Evolutionary conservation across 2,113 vertebrate species (phyloP), one percentile per base, ranked within the genome.

Genomic region (Morone saxatilis): DNA sequence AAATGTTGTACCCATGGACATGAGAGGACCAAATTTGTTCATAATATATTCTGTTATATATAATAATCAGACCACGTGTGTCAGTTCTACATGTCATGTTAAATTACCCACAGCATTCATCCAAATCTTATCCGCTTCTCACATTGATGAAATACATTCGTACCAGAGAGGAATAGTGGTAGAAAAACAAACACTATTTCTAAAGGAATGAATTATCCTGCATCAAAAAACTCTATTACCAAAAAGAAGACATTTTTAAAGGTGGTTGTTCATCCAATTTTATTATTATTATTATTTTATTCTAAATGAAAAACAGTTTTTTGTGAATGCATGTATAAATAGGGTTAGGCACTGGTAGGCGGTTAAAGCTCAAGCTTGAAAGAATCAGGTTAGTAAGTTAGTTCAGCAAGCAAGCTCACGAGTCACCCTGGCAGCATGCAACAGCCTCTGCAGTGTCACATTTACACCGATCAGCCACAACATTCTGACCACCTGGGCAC

Each of bases 401-500:
- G 16, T 45, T 60, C 16, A 65, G 25, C 40, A 41, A 38, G 71
- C 40, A 25, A 53, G 81, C 50, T 65, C 43, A 59, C 48, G 17
- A 4, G 41, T 57, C 65, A 56, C 7, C 20, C 16, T 63, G 13
- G 14, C 45, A 48, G 48, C 78, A 60, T 76, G 68, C 74, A 76
- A 17, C 56, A 63, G 57, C 48, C 67, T 38, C 9, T 8, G 40
- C 31, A 67, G 50, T 6, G 50, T 2, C 22, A 51, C 38, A 68
- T 47, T 38, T 20, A 60, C 12, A 31, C 31, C 31, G 31, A 31
- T 31, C 31, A 31, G 31, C 31, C 31, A 31, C 31, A 31, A 31
- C 31, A 31, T 31, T 31, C 2, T 31, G 31, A 31, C 31, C 31
- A 31, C 31, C 31, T 31, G 31, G 31, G 31, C 31, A 31, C 31